Evolutionary conservation across 2,113 vertebrate species (phyloP).

Genomic region (Hymenochirus boettgeri): DNA sequence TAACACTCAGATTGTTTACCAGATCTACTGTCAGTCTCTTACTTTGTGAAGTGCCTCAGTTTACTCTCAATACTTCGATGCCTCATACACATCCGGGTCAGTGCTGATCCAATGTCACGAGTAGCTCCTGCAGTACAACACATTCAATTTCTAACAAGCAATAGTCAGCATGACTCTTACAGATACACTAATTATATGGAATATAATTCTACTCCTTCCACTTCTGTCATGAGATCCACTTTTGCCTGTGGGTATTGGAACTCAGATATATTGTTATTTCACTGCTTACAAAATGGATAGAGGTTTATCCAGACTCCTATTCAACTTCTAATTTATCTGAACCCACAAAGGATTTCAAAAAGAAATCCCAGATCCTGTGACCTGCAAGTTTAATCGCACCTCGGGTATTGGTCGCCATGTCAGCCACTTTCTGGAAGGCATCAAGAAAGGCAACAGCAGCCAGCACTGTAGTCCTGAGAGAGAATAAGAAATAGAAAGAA

Average conservation of each 20-base stretch:
- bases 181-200: neutral
- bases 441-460: conserved; percentile 96
- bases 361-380: neutral
- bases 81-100: conserved; percentile 97
- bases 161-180: neutral
- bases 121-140: conserved; percentile 77
- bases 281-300: no score
- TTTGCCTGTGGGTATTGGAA: no score
- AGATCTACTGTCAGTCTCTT: conserved; percentile 17
- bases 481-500: neutral
- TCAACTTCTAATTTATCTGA: no score
- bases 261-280: no score
- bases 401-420: conserved; percentile 98
- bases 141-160: neutral
- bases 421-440: conserved; percentile 97
- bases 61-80: conserved; percentile 98
- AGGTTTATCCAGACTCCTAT: no score
- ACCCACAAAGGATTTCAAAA: no score
- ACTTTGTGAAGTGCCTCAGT: conserved; percentile 97
- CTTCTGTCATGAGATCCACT: neutral
- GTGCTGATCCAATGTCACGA: conserved; percentile 88
- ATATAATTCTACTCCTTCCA: neutral
- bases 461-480: conserved; percentile 86
- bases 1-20: no score
- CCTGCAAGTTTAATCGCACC: conserved; percentile 65